Conservation (phyloP, 2,888 invertebrate species). For the Apoda limacodes region DNA sequence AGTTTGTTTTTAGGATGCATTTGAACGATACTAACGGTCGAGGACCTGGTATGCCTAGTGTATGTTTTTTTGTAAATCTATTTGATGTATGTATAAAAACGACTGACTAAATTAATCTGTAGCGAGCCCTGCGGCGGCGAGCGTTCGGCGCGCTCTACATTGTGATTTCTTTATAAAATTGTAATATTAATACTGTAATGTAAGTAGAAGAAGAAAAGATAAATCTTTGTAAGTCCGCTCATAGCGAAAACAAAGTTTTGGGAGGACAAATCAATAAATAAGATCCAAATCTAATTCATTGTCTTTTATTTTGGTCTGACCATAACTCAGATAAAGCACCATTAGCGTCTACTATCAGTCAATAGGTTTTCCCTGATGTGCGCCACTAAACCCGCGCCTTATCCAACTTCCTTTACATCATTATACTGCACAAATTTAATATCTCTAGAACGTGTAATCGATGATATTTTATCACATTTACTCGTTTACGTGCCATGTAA, state of each 20-base stretch:
- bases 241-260: conserved; percentile 56
- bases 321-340: too few species aligned
- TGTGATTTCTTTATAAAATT: conserved; percentile 68
- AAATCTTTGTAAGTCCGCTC: conserved; percentile 64
- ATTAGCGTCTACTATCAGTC: too few species aligned
- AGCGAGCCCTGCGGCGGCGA: conserved; percentile 30
- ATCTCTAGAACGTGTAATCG: too few species aligned
- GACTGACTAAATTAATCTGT: conserved; percentile 58
- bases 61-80: conserved; percentile 45
- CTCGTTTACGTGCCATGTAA: too few species aligned
- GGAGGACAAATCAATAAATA: conserved; percentile 67
- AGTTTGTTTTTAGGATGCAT: too few species aligned
- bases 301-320: conserved; percentile 39
- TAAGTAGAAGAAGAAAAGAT: conserved; percentile 66
- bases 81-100: conserved; percentile 47
- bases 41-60: too few species aligned
- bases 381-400: too few species aligned
- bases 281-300: conserved; percentile 49
- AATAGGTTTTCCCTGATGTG: too few species aligned
- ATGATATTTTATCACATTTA: too few species aligned
- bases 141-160: conserved; percentile 40
- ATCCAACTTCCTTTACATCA: too few species aligned
- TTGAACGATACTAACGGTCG: too few species aligned
- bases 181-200: conserved; percentile 42
- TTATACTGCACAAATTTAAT: too few species aligned